Evolutionary conservation across 1,140 invertebrate genomes (phyloP).

Genomic region (Bombyx mandarina): DNA sequence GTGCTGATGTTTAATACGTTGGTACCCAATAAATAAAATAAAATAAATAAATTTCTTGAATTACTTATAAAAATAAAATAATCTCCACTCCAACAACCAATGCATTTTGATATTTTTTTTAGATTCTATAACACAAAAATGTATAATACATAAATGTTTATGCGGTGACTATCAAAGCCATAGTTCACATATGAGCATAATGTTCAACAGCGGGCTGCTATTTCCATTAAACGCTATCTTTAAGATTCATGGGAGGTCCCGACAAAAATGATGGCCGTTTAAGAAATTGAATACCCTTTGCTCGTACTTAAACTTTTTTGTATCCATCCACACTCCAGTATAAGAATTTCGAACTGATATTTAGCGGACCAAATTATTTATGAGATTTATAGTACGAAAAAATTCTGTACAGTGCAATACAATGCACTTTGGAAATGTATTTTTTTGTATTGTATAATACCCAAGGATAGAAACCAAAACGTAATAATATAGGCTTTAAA

Average conservation of each 20-base stretch:
- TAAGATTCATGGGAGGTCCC: slow-evolving; percentile 41
- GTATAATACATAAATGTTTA: slow-evolving; percentile 17
- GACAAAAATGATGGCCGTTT: slow-evolving; percentile 46
- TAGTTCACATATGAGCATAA: slow-evolving; percentile 45
- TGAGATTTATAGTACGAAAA: not conserved
- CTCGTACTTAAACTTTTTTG: slow-evolving; percentile 21
- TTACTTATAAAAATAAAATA: no score
- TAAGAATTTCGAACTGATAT: slow-evolving; percentile 1
- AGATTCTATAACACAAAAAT: not conserved
- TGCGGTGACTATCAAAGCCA: slow-evolving; percentile 35
- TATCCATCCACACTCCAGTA: slow-evolving; percentile 15
- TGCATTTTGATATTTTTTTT: no score
- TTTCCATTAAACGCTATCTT: slow-evolving; percentile 52
- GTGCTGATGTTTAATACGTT: no score
- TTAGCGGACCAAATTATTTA: not conserved
- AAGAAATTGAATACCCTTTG: slow-evolving; percentile 50
- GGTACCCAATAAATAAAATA: no score
- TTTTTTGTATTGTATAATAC: no score
- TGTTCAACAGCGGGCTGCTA: slow-evolving; percentile 34
- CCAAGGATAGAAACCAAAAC: no score
- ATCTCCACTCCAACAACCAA: no score
- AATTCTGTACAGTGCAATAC: not conserved
- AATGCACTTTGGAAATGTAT: no score
- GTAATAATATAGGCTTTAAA: no score
- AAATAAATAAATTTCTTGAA: no score